Percentiles rank a stretch among this genome's conserved stretches.
These are phyloP conservation scores for Sitta carolinensis DNA, from an alignment of 2,797 vertebrate species.

Conservation along the genomic window DNA sequence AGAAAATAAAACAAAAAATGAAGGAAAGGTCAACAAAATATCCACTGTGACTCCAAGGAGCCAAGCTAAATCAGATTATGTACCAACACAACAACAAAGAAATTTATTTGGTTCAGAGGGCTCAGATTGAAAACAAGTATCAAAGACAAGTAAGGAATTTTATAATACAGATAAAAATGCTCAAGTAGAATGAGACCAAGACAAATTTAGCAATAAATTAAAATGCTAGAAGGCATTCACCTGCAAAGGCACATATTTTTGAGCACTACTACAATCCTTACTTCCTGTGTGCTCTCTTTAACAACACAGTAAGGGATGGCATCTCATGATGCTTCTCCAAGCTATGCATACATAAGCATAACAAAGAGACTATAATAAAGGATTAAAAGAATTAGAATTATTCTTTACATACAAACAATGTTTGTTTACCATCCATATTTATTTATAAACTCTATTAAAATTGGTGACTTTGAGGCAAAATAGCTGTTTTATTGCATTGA, in stretches of 20 bases:
- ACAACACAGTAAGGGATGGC: background rate
- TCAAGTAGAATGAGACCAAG: background rate
- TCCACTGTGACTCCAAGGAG: background rate
- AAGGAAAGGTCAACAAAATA: background rate
- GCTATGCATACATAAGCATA: background rate
- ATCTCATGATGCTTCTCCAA: background rate
- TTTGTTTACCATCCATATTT: background rate
- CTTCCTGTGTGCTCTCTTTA: background rate
- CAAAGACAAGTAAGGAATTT: slow-evolving; percentile 1
- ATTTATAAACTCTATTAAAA: background rate
- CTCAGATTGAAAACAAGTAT: background rate
- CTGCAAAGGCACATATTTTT: background rate
- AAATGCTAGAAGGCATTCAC: slow-evolving; percentile 15
- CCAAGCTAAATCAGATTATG: background rate
- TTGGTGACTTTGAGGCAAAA: background rate
- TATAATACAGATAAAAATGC: background rate
- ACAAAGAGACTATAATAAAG: background rate
- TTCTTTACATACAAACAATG: background rate
- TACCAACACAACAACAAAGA: background rate
- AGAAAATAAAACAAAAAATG: background rate
- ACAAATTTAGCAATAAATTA: background rate
- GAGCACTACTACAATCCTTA: background rate
- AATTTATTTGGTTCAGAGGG: background rate
- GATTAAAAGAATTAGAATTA: background rate
- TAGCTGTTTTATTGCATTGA: background rate